Evolutionary conservation across 2,113 vertebrate species (phyloP), one percentile per base, ranked within the genome.

Genomic region (Barnardius zonarius): DNA sequence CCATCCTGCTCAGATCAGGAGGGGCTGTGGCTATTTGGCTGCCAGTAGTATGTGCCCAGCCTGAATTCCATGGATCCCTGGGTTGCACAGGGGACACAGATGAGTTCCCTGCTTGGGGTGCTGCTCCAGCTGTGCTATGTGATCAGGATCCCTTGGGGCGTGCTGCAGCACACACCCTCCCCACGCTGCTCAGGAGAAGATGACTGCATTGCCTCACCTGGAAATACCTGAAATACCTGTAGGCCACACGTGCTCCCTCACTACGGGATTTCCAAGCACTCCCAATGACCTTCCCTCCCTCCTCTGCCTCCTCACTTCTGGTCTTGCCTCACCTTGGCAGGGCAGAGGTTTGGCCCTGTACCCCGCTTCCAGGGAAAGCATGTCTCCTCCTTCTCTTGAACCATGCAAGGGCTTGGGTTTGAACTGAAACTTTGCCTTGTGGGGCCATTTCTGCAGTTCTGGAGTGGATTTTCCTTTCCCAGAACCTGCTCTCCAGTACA

Each of bases 191-290:
- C 52, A 61, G 30, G 16, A 70, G 46, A 83, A 55, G 30, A 51
- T 1, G 17, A 83, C 22, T n/a, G 43, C 61, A n/a, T 43, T 83
- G 61, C 76, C 73, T 94, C 85, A 57, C 88, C 95, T 97, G 83
- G 76, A 92, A 96, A 95, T 95, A 92, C 95, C 86, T 93, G 95
- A 94, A 93, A 96, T 95, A 72, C 88, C 55, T 96, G 76, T 79
- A 67, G 67, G 72, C 25, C 63, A 49, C 59, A 59, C 4, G 8
- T 51, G 15, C 31, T 94, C 25, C 41, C 27, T 90, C 55, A 10
- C n/a, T 82, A 5, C 3, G 5, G 44, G 59, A n/a, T 96, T 44
- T n/a, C 27, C 1, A 13, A 83, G 68, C 82, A 66, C 24, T 11
- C 13, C 2, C 25, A 23, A 1, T 72, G 61, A 78, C 43, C 61